These are phyloP conservation scores for Machimus rusticus DNA, from an alignment of 2,888 invertebrate genomes.

Conservation along the genomic window DNA sequence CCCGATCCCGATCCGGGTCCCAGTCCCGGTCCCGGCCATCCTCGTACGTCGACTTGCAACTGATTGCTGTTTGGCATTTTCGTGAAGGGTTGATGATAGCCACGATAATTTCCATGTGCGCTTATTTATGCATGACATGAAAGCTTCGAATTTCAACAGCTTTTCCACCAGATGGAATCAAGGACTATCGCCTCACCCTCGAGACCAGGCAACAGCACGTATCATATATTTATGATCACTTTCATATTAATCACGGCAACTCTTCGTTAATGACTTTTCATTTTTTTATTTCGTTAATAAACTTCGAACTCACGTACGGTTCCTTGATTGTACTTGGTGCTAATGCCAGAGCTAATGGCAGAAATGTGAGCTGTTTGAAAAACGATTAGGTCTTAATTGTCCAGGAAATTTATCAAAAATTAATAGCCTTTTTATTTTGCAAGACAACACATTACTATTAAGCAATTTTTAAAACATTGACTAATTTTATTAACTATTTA, in stretches of 20 bases:
- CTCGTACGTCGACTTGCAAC: conserved; percentile 45
- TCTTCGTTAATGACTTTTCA: not conserved
- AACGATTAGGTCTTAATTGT: not conserved
- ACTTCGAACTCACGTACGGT: not conserved
- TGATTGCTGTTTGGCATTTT: conserved; percentile 43
- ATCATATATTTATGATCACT: conserved; percentile 23
- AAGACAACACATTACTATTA: too few relatives aligned
- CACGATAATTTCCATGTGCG: conserved; percentile 46
- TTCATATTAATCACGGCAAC: conserved; percentile 16
- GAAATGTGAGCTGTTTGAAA: not conserved
- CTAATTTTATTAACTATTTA: not conserved
- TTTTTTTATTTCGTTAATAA: not conserved
- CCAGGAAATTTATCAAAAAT: not conserved
- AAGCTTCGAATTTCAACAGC: conserved; percentile 44
- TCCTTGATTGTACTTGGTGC: not conserved
- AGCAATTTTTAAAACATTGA: too few relatives aligned
- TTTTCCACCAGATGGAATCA: not conserved
- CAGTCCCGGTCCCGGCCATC: not conserved
- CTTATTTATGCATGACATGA: conserved; percentile 47
- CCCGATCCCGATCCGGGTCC: not conserved
- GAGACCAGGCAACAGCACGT: not conserved
- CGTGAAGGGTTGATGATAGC: conserved; percentile 38
- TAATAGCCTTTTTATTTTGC: not conserved
- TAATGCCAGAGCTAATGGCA: not conserved
- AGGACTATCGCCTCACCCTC: not conserved